phyloP scores from a whole-genome alignment of 2,113 vertebrate genomes.

The Pithys albifrons region DNA sequence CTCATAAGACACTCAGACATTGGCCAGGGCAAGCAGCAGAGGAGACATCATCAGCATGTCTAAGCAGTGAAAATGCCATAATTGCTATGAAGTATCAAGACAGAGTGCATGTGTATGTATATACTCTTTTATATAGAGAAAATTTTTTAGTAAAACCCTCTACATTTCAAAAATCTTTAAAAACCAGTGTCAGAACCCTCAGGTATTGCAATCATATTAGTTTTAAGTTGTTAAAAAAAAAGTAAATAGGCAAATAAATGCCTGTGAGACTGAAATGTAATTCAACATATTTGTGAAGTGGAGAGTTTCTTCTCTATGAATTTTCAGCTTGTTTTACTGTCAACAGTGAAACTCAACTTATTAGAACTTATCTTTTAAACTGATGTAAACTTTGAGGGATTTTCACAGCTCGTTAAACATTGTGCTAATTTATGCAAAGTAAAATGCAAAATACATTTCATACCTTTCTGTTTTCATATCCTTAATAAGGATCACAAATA shows the following conservation, averaged over 20 bases:
- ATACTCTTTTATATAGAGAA: fast-evolving
- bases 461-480: constrained; percentile 34
- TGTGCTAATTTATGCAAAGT: constrained; percentile 27
- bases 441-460: constrained; percentile 28
- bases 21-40: not conserved
- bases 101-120: not conserved
- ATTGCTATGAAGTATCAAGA: not conserved
- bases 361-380: constrained; percentile 26
- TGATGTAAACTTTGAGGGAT: constrained; percentile 35
- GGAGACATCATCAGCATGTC: not conserved
- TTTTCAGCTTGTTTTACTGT: not conserved
- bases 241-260: not conserved
- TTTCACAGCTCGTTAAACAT: not conserved
- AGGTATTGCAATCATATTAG: not conserved
- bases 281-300: not conserved
- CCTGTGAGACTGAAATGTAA: not conserved
- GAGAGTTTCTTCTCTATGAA: not conserved
- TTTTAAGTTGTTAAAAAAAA: not conserved
- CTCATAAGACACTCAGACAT: not conserved
- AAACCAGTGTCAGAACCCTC: not conserved
- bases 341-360: not conserved
- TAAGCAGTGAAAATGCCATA: not conserved
- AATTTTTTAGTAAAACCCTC: not conserved
- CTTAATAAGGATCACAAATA: constrained; percentile 45
- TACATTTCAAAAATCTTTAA: not conserved